Evolutionary conservation across 2,888 invertebrate species (phyloP), one percentile per base, ranked within the genome.

Genomic region (Plebejus melissa): DNA sequence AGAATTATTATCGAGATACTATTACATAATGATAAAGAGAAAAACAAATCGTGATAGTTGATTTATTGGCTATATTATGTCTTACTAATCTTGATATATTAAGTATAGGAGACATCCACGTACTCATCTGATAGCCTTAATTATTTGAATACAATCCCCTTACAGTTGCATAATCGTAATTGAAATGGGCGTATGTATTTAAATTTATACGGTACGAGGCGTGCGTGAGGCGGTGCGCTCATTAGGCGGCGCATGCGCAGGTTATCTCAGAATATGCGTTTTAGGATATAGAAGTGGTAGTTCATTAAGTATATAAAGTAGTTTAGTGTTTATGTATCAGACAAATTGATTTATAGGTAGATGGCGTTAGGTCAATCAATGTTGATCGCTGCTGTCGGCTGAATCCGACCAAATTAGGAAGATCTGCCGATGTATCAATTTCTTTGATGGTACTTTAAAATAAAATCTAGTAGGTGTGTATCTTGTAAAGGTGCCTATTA

Each of bases 211-310:
- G 82, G 83, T 81, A 89, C 88, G 87, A 87, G 82, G 87, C 84
- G 84, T 85, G 87, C 86, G 84, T 84, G 88, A 88, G 88, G 88
- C 87, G 88, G 86, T 87, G 87, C 87, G 84, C 88, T 90, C 90
- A 89, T 90, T 90, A 89, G 87, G 86, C 83, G 82, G 88, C 88
- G 89, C 90, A 88, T 86, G 86, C 86, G 87, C 88, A 87, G 89
- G 86, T 77, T 65, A 65, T 65, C 65, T 32, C 65, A 4, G 88
- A 90, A 90, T 90, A 90, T 87, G 89, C 88, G 83, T 89, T 90
- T 90, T 89, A 89, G 89, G 87, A 89, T 85, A 88, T 83, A 85
- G 84, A 84, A 65, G 32, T 16, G 36, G 32, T 60, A 9, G 57
- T 58, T 28, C 22, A 28, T 60, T 60, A 60, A 60, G 28, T 60